A percentile compares a stretch with the other conserved stretches of the same genome.
Evolutionary conservation across 2,888 invertebrate species (phyloP).

Genomic region (Shargacucullia verbasci): DNA sequence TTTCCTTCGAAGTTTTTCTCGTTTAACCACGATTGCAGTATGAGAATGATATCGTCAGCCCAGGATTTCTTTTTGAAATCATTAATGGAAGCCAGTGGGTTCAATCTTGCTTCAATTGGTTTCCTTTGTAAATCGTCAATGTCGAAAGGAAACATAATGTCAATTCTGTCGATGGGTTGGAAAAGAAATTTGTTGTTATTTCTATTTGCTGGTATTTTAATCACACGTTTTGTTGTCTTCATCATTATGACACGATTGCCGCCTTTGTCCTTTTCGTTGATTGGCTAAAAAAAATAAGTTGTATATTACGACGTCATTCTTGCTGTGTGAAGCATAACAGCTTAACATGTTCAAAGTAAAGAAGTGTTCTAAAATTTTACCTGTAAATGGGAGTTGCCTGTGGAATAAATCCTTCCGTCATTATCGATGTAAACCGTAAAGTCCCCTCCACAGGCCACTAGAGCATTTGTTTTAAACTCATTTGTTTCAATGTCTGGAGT

Average conservation of each 20-base stretch:
- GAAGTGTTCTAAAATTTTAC: slow-evolving; percentile 53
- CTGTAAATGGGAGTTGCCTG: slow-evolving; percentile 91
- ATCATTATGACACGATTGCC: slow-evolving; percentile 91
- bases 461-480: slow-evolving; percentile 66
- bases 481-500: slow-evolving; percentile 67
- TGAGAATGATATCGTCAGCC: slow-evolving; percentile 78
- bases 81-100: slow-evolving; percentile 72
- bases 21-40: slow-evolving; percentile 78
- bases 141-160: slow-evolving; percentile 82
- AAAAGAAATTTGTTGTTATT: slow-evolving; percentile 79
- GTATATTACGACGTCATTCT: not conserved
- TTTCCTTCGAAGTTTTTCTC: slow-evolving; percentile 70
- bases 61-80: slow-evolving; percentile 80
- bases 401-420: slow-evolving; percentile 91
- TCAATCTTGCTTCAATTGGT: slow-evolving; percentile 70
- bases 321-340: too few species aligned
- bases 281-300: slow-evolving; percentile 85
- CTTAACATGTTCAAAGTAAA: not conserved
- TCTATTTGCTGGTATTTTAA: slow-evolving; percentile 90
- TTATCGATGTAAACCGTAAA: slow-evolving; percentile 92
- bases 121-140: slow-evolving; percentile 70
- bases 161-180: slow-evolving; percentile 78
- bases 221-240: slow-evolving; percentile 92
- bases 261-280: slow-evolving; percentile 88
- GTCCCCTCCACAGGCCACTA: slow-evolving; percentile 93